Conservation (phyloP, 2,888 invertebrate genomes). For the Listrodromus nycthemerus region DNA sequence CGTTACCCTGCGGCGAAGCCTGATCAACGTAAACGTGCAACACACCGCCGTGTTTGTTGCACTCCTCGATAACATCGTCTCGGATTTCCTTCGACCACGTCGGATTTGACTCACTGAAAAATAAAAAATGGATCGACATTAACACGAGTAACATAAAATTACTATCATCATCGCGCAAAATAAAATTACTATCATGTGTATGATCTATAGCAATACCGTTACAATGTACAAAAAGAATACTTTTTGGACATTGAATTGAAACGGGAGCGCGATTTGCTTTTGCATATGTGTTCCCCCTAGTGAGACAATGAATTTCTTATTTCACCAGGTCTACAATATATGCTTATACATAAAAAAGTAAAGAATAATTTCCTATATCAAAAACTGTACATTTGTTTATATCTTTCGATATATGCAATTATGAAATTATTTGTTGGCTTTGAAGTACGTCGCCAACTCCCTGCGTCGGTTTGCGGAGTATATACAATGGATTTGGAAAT, state of each 20-base stretch:
- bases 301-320: conserved; percentile 68
- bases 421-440: too few species aligned
- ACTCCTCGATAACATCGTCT: conserved; percentile 99
- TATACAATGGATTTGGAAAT: too few species aligned
- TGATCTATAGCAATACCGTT: conserved; percentile 55
- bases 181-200: not conserved
- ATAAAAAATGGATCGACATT: conserved; percentile 36
- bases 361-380: not conserved
- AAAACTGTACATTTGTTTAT: too few species aligned
- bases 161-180: not conserved
- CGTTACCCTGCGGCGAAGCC: conserved; percentile 97
- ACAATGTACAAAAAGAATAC: conserved; percentile 31
- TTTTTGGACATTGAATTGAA: conserved; percentile 12
- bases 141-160: not conserved
- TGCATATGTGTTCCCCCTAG: conserved; percentile 80
- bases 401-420: too few species aligned
- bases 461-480: too few species aligned
- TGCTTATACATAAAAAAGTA: conserved; percentile 63
- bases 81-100: conserved; percentile 97
- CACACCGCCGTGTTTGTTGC: conserved; percentile 98
- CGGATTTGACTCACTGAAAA: conserved; percentile 89
- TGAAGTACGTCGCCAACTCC: too few species aligned
- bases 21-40: conserved; percentile 98
- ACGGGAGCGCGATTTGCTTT: conserved; percentile 72
- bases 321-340: conserved; percentile 80